phyloP scores from a whole-genome alignment of 2,797 vertebrate species.

The Trichosurus vulpecula region DNA sequence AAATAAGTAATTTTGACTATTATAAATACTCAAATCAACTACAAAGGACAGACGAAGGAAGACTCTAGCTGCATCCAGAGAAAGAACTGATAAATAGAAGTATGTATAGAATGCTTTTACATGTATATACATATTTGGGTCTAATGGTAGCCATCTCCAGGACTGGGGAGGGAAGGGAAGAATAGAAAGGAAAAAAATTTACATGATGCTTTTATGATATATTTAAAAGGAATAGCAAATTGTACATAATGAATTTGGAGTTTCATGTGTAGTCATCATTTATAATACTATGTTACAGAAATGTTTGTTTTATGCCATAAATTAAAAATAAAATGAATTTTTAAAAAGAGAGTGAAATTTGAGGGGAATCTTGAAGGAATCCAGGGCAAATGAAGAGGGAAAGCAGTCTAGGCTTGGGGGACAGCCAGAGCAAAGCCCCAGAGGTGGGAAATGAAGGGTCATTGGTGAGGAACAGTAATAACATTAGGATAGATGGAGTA shows the following conservation, averaged over 20 bases:
- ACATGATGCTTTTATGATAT: background rate
- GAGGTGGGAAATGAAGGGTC: background rate
- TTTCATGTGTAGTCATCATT: background rate
- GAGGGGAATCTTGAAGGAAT: background rate
- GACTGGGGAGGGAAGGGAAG: too few species aligned
- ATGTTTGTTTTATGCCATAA: background rate
- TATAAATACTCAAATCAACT: background rate
- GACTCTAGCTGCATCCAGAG: too few species aligned
- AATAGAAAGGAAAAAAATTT: background rate
- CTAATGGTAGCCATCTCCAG: too few species aligned
- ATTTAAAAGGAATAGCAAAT: background rate
- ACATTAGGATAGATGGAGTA: background rate
- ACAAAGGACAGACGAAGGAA: background rate
- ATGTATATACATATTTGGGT: too few species aligned
- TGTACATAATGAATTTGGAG: background rate
- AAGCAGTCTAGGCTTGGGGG: background rate
- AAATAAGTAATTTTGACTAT: background rate
- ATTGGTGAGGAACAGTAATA: background rate
- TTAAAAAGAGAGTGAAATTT: background rate
- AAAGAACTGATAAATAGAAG: too few species aligned
- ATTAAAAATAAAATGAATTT: background rate
- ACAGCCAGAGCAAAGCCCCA: background rate
- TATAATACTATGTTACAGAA: background rate
- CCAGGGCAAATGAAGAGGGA: background rate
- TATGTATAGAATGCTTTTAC: too few species aligned